These are phyloP conservation scores for Eptatretus atami DNA, from an alignment of 2,797 vertebrate species.

Conservation along the genomic window DNA sequence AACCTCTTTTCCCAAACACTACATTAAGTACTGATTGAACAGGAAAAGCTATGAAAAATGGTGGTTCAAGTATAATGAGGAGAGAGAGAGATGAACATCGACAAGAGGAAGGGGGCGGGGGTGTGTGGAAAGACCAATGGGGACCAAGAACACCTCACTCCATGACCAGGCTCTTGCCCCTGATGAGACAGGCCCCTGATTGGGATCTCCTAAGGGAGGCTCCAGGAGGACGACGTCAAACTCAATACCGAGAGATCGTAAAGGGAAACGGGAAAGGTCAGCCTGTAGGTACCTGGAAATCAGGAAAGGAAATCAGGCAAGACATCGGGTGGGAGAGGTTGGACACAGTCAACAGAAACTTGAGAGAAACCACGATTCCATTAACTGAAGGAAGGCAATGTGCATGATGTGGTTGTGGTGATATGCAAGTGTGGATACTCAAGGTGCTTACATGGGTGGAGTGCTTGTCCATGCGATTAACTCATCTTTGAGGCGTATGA, in stretches of 20 bases:
- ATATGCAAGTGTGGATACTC: constrained; percentile 9
- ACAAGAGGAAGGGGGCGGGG: too few relatives aligned
- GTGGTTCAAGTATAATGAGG: too few relatives aligned
- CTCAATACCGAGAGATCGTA: constrained; percentile 58
- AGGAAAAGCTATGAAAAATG: too few relatives aligned
- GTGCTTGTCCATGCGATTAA: constrained; percentile 69
- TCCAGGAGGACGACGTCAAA: constrained; percentile 90
- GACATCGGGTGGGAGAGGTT: too few relatives aligned
- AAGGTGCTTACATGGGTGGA: constrained; percentile 51
- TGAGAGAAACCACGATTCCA: constrained; percentile 6
- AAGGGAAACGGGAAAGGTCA: constrained; percentile 58
- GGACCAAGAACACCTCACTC: too few relatives aligned
- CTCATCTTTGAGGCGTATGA: constrained; percentile 82
- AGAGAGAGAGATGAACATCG: too few relatives aligned
- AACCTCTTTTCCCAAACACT: too few relatives aligned
- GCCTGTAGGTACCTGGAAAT: constrained; percentile 60
- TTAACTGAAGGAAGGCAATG: constrained; percentile 10
- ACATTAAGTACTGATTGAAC: too few relatives aligned
- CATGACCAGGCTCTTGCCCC: too few relatives aligned
- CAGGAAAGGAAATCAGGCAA: neutral
- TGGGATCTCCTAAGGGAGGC: constrained; percentile 43
- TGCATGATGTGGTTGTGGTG: constrained; percentile 9
- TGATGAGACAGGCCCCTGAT: too few relatives aligned
- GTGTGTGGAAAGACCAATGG: too few relatives aligned
- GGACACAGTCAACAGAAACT: neutral